Percentiles rank a stretch among this genome's conserved stretches.
Evolutionary conservation across 2,888 invertebrate species (phyloP).

Genomic region (Electrophaes corylata): DNA sequence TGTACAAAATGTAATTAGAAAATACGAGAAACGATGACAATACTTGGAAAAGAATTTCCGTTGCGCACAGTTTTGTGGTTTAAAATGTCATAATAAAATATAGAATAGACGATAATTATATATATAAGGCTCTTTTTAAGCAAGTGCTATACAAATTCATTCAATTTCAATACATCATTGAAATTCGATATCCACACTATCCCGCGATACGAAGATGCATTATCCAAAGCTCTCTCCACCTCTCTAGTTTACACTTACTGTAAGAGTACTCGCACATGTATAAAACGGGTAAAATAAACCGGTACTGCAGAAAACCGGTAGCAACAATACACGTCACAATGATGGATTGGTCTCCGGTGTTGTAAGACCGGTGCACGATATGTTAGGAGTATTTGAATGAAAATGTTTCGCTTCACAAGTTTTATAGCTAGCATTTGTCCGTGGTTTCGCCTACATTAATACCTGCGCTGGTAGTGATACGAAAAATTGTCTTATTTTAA

Average conservation of each 20-base stretch:
- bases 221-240: not conserved
- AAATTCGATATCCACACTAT: constrained; percentile 1
- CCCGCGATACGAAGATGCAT: constrained; percentile 6
- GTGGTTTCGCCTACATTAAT: not conserved
- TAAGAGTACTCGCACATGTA: constrained; percentile 5
- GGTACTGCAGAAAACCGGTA: constrained; percentile 14
- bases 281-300: constrained; percentile 3
- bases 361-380: not conserved
- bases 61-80: not conserved
- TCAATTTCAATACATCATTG: not conserved
- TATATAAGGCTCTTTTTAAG: not conserved
- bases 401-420: not conserved
- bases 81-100: not conserved
- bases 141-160: not conserved
- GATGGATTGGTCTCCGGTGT: constrained; percentile 21
- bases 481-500: no score
- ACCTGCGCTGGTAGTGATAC: not conserved
- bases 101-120: no score
- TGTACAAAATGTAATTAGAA: constrained; percentile 7
- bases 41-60: not conserved
- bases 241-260: constrained; percentile 3
- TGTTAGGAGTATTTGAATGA: not conserved
- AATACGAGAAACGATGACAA: not conserved
- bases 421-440: not conserved
- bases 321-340: constrained; percentile 17